These are phyloP conservation scores for Ceratina japonica DNA, from an alignment of 1,140 invertebrate genomes.

Conservation along the genomic window DNA sequence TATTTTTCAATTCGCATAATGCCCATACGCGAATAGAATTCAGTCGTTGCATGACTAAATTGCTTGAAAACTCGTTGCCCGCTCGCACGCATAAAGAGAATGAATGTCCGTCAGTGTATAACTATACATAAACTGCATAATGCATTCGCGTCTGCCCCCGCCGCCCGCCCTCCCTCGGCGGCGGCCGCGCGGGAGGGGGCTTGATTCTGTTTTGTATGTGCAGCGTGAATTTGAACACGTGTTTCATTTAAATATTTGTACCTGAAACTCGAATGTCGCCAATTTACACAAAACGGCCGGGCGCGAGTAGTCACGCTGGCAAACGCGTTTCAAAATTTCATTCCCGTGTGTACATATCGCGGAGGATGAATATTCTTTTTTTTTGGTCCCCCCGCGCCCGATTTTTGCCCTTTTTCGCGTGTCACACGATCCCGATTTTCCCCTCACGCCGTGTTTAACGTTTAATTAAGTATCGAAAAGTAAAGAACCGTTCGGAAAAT, in stretches of 20 bases:
- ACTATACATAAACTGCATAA: constrained; percentile 38
- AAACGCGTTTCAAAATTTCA: constrained; percentile 21
- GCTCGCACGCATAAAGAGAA: neutral
- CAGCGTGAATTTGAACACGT: constrained; percentile 72
- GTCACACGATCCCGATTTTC: neutral
- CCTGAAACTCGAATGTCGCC: constrained; percentile 66
- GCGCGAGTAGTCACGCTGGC: neutral
- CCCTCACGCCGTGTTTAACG: neutral
- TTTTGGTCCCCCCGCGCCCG: no score
- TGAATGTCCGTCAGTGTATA: constrained; percentile 10
- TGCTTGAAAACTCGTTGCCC: constrained; percentile 21
- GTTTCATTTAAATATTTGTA: constrained; percentile 72
- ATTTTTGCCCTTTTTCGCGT: neutral
- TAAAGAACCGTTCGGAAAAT: no score
- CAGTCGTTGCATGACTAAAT: constrained; percentile 18
- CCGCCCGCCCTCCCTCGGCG: neutral
- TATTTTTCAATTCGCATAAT: constrained; percentile 12
- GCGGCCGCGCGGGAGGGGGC: constrained; percentile 4
- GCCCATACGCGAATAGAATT: neutral
- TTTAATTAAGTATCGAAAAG: neutral
- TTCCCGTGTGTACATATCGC: neutral
- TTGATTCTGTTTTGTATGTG: constrained; percentile 72
- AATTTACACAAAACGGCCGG: constrained; percentile 65
- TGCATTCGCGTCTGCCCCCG: constrained; percentile 16
- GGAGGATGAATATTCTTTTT: neutral